These are phyloP conservation scores for Trachelus tabidus DNA, from an alignment of 2,888 invertebrate genomes.

Conservation along the genomic window DNA sequence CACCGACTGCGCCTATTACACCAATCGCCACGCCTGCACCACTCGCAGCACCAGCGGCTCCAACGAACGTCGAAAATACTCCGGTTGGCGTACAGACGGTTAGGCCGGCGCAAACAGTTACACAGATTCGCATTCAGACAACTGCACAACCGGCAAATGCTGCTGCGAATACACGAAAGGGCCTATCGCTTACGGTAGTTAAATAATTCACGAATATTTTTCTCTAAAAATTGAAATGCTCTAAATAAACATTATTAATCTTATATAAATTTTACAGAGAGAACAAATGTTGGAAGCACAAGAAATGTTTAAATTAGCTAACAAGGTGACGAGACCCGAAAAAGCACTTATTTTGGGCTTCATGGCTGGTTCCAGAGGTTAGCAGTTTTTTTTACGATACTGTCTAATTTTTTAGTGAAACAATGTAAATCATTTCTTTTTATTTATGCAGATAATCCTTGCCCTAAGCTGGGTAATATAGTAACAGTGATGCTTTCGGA, in stretches of 20 bases:
- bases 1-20: slow-evolving; percentile 52
- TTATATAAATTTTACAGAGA: slow-evolving; percentile 72
- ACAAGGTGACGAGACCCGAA: slow-evolving; percentile 95
- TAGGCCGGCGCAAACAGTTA: slow-evolving; percentile 66
- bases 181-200: slow-evolving; percentile 77
- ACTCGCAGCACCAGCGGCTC: slow-evolving; percentile 49
- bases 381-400: background rate
- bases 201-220: slow-evolving; percentile 6
- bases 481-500: slow-evolving; percentile 96
- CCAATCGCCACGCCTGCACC: slow-evolving; percentile 49
- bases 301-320: slow-evolving; percentile 96
- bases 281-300: slow-evolving; percentile 97
- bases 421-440: slow-evolving; percentile 20
- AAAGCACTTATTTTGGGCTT: slow-evolving; percentile 97
- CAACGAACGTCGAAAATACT: slow-evolving; percentile 52
- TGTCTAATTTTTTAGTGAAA: background rate
- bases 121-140: slow-evolving; percentile 69
- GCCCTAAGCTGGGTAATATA: slow-evolving; percentile 96
- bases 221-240: background rate
- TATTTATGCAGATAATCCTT: slow-evolving; percentile 84
- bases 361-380: slow-evolving; percentile 97
- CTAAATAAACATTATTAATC: slow-evolving; percentile 5
- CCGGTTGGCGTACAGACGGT: slow-evolving; percentile 61
- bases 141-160: slow-evolving; percentile 64
- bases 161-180: slow-evolving; percentile 70